A percentile compares a stretch with the other conserved stretches of the same genome.
These are phyloP conservation scores for Notoglanidium macrostoma DNA, from an alignment of 2,797 vertebrate species.

Conservation along the genomic window DNA sequence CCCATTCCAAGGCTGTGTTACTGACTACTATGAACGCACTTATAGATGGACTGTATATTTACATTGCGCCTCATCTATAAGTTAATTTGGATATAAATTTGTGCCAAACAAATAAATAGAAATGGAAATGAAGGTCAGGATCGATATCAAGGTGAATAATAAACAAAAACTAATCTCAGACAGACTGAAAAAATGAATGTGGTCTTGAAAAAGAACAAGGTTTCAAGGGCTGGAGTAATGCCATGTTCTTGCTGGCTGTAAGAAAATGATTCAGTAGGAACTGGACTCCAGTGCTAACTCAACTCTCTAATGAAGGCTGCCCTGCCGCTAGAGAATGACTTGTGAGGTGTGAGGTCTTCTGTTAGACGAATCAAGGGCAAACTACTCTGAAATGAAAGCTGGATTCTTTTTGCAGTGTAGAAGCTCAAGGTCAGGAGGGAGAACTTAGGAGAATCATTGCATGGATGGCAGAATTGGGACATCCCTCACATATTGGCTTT, in stretches of 20 bases:
- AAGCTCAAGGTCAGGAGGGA: slow-evolving; percentile 18
- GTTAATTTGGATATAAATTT: not conserved
- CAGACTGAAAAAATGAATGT: not conserved
- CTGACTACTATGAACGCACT: not conserved
- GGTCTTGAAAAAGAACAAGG: not conserved
- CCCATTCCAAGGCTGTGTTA: not conserved
- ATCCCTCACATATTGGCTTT: not conserved
- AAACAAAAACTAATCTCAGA: slow-evolving; percentile 19
- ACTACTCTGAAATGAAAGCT: slow-evolving; percentile 9
- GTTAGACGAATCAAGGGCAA: not conserved
- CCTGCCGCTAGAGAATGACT: slow-evolving; percentile 23
- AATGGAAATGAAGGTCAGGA: slow-evolving; percentile 4
- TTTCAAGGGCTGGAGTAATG: slow-evolving; percentile 30
- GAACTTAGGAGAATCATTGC: slow-evolving; percentile 22
- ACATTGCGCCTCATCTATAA: not conserved
- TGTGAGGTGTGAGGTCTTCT: slow-evolving; percentile 8
- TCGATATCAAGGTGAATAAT: slow-evolving; percentile 18
- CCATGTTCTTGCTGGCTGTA: slow-evolving; percentile 20
- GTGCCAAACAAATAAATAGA: not conserved
- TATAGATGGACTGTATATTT: not conserved
- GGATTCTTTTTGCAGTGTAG: slow-evolving; percentile 3
- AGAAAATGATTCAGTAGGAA: slow-evolving; percentile 22
- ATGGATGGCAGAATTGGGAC: slow-evolving; percentile 26
- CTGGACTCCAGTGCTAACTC: not conserved
- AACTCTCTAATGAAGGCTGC: not conserved